Evolutionary conservation across 2,113 vertebrate genomes (phyloP).

Genomic region (Aegypius monachus): DNA sequence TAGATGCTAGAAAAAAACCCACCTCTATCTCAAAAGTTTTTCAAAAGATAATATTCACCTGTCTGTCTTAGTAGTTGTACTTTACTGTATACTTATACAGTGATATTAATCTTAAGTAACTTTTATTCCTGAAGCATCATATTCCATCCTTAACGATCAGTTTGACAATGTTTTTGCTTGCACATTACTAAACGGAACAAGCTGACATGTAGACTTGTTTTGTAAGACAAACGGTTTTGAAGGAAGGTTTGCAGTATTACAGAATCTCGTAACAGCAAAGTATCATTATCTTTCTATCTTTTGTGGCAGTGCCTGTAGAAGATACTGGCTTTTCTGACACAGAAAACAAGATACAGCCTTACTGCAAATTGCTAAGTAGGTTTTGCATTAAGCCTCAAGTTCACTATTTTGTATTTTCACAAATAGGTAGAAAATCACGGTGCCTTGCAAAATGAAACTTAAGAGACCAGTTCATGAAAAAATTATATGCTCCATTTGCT

Average conservation of each 20-base stretch:
- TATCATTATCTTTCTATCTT: background rate
- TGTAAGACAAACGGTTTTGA: background rate
- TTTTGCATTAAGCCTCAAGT: background rate
- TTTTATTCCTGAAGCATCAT: background rate
- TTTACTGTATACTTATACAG: background rate
- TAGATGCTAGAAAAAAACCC: background rate
- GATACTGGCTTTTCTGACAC: background rate
- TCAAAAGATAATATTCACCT: background rate
- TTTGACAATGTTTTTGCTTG: background rate
- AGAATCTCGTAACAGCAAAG: background rate
- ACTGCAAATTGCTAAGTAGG: background rate
- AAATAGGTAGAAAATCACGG: constrained; percentile 51
- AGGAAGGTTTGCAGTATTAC: background rate
- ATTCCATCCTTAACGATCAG: background rate
- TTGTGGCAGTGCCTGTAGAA: background rate
- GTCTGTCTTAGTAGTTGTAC: background rate
- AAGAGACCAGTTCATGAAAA: constrained; percentile 61
- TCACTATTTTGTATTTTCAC: constrained; percentile 32
- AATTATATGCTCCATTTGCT: constrained; percentile 62
- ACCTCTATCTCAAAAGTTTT: background rate
- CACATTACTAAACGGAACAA: background rate
- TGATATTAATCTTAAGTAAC: background rate
- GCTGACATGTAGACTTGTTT: background rate
- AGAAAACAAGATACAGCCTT: background rate
- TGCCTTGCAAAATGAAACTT: constrained; percentile 61